These are phyloP conservation scores for Cydia strobilella DNA, from an alignment of 1,140 invertebrate genomes.

Conservation along the genomic window DNA sequence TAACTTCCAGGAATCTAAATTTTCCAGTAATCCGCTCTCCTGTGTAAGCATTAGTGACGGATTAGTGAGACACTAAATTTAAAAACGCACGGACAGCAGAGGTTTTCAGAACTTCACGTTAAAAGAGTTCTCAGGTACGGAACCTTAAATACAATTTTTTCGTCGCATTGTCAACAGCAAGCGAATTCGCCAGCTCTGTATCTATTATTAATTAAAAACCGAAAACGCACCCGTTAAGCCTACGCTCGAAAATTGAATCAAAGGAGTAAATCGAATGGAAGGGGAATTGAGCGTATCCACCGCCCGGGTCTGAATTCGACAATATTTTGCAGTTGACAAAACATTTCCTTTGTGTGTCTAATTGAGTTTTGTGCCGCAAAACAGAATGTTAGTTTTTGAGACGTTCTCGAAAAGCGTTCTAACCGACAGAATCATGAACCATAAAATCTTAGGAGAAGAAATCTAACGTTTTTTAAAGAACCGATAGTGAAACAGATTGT, in stretches of 20 bases:
- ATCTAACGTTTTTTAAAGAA: too few relatives aligned
- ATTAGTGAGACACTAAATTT: too few relatives aligned
- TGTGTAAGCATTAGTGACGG: too few relatives aligned
- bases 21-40: too few relatives aligned
- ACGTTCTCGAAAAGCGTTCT: too few relatives aligned
- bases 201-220: constrained; percentile 68
- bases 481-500: too few relatives aligned
- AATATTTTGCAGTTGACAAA: constrained; percentile 16
- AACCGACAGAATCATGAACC: too few relatives aligned
- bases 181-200: constrained; percentile 34
- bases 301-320: neutral
- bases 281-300: constrained; percentile 16
- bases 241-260: constrained; percentile 52
- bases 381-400: neutral
- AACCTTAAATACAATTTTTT: neutral
- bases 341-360: neutral
- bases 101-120: too few relatives aligned
- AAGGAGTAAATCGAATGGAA: constrained; percentile 50
- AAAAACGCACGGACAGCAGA: too few relatives aligned
- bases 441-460: too few relatives aligned
- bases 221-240: constrained; percentile 48
- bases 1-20: too few relatives aligned
- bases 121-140: neutral
- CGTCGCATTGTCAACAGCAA: constrained; percentile 42
- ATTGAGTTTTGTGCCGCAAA: neutral